Base-by-base conservation (phyloP, 2,113 vertebrate genomes). In the Xenotilapia caudafasciata region DNA sequence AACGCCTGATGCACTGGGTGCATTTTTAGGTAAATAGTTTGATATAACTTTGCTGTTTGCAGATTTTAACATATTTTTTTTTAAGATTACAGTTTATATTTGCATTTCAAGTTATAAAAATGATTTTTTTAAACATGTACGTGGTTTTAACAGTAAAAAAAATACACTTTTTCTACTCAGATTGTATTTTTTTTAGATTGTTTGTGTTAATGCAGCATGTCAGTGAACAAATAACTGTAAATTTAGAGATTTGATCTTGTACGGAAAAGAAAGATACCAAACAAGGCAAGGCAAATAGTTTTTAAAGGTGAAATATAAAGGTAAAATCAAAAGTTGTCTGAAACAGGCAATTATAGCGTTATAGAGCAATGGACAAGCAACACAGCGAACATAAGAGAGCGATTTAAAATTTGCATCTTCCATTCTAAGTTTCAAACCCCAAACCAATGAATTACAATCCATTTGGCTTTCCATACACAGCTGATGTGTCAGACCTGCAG, bases 401-500 rank as follows among this genome's bases (percentile, higher is more conserved):
- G 8, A n/a, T 1, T 62, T 62, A 35, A n/a, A 62, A 35, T n/a
- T 3, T 19, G 2, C 15, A 0, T 31, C 8, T 60, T 60, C 56
- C 28, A 60, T 60, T 33, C 56, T 60, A 33, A 60, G 58, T 35
- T 62, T 62, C 31, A 35, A 62, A n/a, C 17, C 28, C 31, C 31
- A n/a, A 35, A 62, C 9, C 15, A 62, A 35, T 62, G 58, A 62
- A 19, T 62, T 62, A 62, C 9, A 19, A 33, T 62, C 58, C 58
- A 62, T 0, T 62, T 62, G 31, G 28, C 17, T 35, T 62, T 62
- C 31, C 58, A 62, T n/a, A n/a, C 31, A 62, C 31, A 35, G 58
- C 58, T 62, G 9, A 62, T 0, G 0, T 62, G 9, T 62, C 17
- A 11, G 58, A 62, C 58, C 58, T 62, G 0, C 15, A 62, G 6